Evolutionary conservation across 2,113 vertebrate genomes (phyloP).

Genomic region (Poeciliopsis prolifica): DNA sequence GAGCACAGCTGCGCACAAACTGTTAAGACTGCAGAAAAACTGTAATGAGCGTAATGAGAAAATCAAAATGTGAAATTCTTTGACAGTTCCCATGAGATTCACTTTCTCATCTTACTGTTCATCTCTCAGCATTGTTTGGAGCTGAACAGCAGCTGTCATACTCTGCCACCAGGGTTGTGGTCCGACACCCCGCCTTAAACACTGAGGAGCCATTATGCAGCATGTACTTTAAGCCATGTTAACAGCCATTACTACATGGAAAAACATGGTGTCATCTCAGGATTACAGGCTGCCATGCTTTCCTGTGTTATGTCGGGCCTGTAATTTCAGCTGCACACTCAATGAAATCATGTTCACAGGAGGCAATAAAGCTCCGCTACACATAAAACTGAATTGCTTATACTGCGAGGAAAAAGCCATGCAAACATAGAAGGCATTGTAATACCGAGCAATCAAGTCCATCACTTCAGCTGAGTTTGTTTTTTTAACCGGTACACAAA

Average conservation of each 20-base stretch:
- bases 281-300: constrained; percentile 76
- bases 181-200: constrained; percentile 19
- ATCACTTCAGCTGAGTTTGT: background rate
- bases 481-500: background rate
- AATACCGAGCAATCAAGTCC: background rate
- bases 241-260: constrained; percentile 78
- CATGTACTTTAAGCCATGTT: constrained; percentile 72
- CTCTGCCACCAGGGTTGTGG: constrained; percentile 7
- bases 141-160: background rate
- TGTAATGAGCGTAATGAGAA: too few relatives aligned
- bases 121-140: background rate
- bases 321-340: constrained; percentile 62
- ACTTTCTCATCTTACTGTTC: background rate
- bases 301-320: constrained; percentile 63
- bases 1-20: background rate
- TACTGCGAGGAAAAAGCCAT: background rate
- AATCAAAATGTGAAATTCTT: background rate
- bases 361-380: background rate
- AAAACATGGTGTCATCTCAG: constrained; percentile 73
- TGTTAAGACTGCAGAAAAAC: background rate
- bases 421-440: background rate
- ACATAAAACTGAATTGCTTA: background rate
- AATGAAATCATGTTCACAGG: constrained; percentile 1
- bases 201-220: constrained; percentile 60
- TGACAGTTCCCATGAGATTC: background rate